These are phyloP conservation scores for Cosmia trapezina DNA, from an alignment of 2,888 invertebrate genomes.

Conservation along the genomic window DNA sequence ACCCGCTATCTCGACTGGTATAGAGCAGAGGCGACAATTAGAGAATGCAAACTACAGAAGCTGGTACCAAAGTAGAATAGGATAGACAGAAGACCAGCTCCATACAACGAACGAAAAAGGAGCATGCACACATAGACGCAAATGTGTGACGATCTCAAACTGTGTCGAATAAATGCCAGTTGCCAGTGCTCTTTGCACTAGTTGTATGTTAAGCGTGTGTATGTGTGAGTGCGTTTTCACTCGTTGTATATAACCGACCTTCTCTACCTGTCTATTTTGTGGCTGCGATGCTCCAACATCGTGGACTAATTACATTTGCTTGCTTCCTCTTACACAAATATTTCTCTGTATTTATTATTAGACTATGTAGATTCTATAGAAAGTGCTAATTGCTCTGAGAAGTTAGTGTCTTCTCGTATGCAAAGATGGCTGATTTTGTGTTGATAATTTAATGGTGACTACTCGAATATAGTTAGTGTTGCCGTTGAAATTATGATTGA, in stretches of 20 bases:
- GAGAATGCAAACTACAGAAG: constrained; percentile 68
- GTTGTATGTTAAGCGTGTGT: background rate
- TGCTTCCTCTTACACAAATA: constrained; percentile 69
- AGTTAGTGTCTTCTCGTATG: constrained; percentile 43
- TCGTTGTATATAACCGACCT: background rate
- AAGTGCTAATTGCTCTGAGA: constrained; percentile 56
- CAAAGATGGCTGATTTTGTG: constrained; percentile 25
- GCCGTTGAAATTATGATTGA: constrained; percentile 2
- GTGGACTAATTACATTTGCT: constrained; percentile 71
- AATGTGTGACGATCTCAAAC: background rate
- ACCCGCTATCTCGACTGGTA: constrained; percentile 59
- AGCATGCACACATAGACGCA: background rate
- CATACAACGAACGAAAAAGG: background rate
- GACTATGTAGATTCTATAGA: constrained; percentile 50
- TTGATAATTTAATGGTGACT: constrained; percentile 17
- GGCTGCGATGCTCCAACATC: constrained; percentile 48
- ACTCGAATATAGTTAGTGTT: constrained; percentile 8
- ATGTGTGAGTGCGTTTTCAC: background rate
- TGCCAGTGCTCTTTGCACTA: background rate
- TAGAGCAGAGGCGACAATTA: constrained; percentile 70
- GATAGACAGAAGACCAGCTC: constrained; percentile 18
- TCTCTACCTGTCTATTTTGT: background rate
- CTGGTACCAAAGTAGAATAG: constrained; percentile 2
- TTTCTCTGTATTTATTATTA: constrained; percentile 60
- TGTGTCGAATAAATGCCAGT: background rate